A percentile compares a stretch with the other conserved stretches of the same genome.
Evolutionary conservation across 2,113 vertebrate species (phyloP).

Genomic region (Protobothrops flavoviridis): DNA sequence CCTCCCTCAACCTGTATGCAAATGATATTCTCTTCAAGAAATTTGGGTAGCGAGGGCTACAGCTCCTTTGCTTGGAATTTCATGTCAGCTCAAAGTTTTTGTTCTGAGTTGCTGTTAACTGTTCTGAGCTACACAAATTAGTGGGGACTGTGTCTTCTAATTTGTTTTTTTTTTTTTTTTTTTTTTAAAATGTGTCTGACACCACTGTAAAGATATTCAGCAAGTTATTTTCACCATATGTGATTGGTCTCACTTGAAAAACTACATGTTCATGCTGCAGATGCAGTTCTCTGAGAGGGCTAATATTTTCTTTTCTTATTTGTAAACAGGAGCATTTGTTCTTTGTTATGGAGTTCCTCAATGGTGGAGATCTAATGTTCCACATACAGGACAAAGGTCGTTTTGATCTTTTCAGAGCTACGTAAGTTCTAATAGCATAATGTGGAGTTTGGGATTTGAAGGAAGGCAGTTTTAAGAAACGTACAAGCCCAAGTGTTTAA

Average conservation of each 20-base stretch:
- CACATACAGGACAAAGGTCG: conserved; percentile 99
- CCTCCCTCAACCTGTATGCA: background rate
- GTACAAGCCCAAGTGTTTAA: background rate
- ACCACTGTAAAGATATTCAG: background rate
- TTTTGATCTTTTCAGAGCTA: conserved; percentile 91
- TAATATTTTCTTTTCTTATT: conserved; percentile 5
- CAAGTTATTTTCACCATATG: background rate
- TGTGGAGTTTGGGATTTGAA: background rate
- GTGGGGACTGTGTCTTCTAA: background rate
- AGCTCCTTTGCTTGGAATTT: background rate
- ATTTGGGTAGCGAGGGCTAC: background rate
- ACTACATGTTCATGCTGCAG: background rate
- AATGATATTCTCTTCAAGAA: background rate
- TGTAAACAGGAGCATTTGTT: conserved; percentile 90
- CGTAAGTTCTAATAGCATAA: conserved; percentile 66
- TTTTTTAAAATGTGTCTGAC: background rate
- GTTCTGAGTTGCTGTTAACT: background rate
- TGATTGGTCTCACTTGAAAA: background rate
- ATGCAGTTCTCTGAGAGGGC: background rate
- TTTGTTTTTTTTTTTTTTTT: no score
- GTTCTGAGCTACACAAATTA: background rate
- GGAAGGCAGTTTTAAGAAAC: background rate
- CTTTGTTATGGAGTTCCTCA: conserved; percentile 99
- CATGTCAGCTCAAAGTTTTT: background rate
- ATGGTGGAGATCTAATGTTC: conserved; percentile 96